These are phyloP conservation scores for Physocephala rufipes DNA, from an alignment of 2,888 invertebrate species.

Conservation along the genomic window DNA sequence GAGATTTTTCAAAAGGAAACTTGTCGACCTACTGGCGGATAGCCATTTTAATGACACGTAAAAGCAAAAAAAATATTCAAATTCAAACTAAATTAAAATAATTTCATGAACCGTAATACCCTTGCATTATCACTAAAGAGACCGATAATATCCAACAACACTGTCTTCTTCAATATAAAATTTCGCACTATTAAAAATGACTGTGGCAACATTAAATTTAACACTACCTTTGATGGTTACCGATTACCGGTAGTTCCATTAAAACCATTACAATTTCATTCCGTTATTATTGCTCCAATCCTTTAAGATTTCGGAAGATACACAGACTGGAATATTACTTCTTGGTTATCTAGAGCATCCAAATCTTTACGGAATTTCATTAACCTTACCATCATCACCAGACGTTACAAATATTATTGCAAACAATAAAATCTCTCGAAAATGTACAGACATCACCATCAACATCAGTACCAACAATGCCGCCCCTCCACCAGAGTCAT, in stretches of 20 bases:
- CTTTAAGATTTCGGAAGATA: neutral
- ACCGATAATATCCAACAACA: neutral
- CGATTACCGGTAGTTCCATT: neutral
- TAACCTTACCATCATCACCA: neutral
- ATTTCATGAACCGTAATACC: too few species aligned
- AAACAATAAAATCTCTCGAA: neutral
- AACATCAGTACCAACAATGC: neutral
- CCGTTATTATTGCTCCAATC: neutral
- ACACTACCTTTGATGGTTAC: too few species aligned
- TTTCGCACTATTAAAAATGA: slow-evolving; percentile 1
- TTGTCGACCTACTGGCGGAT: too few species aligned
- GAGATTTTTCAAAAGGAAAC: too few species aligned
- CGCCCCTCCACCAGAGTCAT: neutral
- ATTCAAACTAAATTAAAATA: too few species aligned
- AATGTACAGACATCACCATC: neutral
- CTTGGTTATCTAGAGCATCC: neutral
- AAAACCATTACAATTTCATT: neutral
- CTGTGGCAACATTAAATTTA: slow-evolving; percentile 1
- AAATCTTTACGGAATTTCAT: neutral
- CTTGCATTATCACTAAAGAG: too few species aligned
- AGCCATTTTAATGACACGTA: too few species aligned
- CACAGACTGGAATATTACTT: neutral
- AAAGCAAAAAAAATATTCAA: too few species aligned
- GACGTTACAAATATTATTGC: neutral
- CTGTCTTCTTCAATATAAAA: neutral